These are phyloP conservation scores for Enteromius argenteus DNA, from an alignment of 2,797 vertebrate genomes.

Conservation along the genomic window DNA sequence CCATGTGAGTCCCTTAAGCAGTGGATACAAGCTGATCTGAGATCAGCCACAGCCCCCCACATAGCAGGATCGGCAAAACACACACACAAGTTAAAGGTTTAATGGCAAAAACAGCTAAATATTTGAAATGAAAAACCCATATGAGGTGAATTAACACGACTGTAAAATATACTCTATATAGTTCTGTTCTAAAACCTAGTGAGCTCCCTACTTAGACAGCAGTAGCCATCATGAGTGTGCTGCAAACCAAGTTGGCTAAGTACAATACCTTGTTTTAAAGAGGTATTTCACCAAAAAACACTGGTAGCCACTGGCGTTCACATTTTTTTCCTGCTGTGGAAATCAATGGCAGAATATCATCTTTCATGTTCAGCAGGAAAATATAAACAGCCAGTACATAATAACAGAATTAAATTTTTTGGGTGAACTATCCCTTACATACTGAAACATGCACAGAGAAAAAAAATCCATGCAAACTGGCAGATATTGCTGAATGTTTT, in stretches of 20 bases:
- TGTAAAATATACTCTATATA: background rate
- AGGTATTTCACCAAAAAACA: background rate
- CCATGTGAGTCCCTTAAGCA: conserved; percentile 44
- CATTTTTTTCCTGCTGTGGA: background rate
- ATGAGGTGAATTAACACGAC: conserved; percentile 15
- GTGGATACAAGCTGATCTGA: conserved; percentile 23
- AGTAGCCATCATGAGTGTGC: background rate
- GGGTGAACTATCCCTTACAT: too few relatives aligned
- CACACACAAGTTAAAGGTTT: conserved; percentile 1
- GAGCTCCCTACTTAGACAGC: background rate
- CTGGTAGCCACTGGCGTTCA: too few relatives aligned
- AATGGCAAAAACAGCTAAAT: conserved; percentile 10
- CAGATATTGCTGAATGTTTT: background rate
- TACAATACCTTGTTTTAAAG: background rate
- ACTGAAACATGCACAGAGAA: too few relatives aligned
- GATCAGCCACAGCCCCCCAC: conserved; percentile 34
- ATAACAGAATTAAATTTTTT: too few relatives aligned
- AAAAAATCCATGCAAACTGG: too few relatives aligned
- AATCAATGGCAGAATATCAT: background rate
- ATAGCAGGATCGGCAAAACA: conserved; percentile 2
- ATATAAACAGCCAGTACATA: background rate
- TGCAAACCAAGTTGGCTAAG: background rate
- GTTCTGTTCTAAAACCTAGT: background rate
- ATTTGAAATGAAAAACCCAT: background rate
- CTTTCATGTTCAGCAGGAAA: background rate